Evolutionary conservation across 1,140 invertebrate genomes (phyloP), one percentile per base, ranked within the genome.

Genomic region (Brachionus rotundiformis): DNA sequence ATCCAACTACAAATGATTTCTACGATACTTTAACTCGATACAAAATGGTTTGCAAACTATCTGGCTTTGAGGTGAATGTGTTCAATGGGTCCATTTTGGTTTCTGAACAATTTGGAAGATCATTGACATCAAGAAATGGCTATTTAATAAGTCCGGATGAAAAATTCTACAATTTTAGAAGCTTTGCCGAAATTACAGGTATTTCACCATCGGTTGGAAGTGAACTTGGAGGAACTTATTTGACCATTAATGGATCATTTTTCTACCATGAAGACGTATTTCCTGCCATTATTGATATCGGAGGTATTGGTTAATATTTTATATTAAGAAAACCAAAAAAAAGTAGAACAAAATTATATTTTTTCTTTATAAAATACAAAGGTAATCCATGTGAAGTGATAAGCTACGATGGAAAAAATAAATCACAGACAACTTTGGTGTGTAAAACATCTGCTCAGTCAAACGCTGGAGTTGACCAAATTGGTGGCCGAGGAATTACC

Each of bases 241-340:
- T 86, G 27, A 84, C 83, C 1, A 83, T 86, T 8, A 83, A 31
- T 31, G 85, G 85, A 8, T 76, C 84, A 31, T 82, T 85, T 79
- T 85, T 85, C 83, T 84, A 85, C 59, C 79, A 84, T 80, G 85
- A 83, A 7, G 81, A 79, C 33, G 19, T 5, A 19, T 59, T 54
- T 8, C 73, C 73, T 8, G 44, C 47, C 11, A 8, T n/a, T 13
- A 54, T 77, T 19, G 47, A 33, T 33, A n/a, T 77, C 8, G 73
- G 44, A 25, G 73, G 44, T 47, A 27, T 10, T 25, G 27, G 1
- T 0, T 0, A 36, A 33, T 19, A 7, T 16, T 39, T 10, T 61
- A 23, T 23, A 25, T 25, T 7, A 3, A 27, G 25, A 25, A 11
- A 33, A n/a, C 16, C 7, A 31, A 36, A 10, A n/a, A 68, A 68